Base-by-base conservation (phyloP, 2,888 invertebrate species). In the Mechanitis mazaeus region DNA sequence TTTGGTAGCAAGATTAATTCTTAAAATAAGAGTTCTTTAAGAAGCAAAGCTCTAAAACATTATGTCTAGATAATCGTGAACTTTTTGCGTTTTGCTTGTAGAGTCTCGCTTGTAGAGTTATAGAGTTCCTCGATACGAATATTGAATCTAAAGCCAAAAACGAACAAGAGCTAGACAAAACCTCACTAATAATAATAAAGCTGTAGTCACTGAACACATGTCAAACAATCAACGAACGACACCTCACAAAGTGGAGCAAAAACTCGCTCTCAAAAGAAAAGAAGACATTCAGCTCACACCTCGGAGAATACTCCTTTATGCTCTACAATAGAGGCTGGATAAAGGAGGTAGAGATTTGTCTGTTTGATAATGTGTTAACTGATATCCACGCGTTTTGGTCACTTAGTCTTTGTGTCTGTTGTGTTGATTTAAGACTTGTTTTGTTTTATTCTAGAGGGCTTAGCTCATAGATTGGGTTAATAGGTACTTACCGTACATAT, bases 351-450 rank as follows among this genome's bases (percentile, higher is more conserved):
- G 64, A 69, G 68, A 72, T 70, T 67, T 63, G 68, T 67, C 69
- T 69, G 68, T 64, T 65, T 60, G 71, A 72, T 73, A 72, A 73
- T 70, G 66, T 71, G 72, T 71, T 71, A 72, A 72, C 67, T 72
- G 73, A 74, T 72, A 72, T 69, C 67, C 64, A 66, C 64, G 63
- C 65, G 60, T 64, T 58, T 63, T 68, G 73, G 70, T 69, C 71
- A 71, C 61, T 69, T 65, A 65, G 65, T 35, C 65, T 56, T 61
- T 61, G 56, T 56, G 57, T 45, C 54, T 56, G 4, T 54, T 38
- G 53, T 59, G 56, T 57, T 54, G n/a, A 45, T 60, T 63, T 57
- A 12, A 20, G 50, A 12, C n/a, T 47, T n/a, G 47, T 47, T 47
- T 50, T 31, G 50, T 50, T 50, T 31, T 50, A 31, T 50, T 31